These are phyloP conservation scores for Microtus richardsoni DNA, from an alignment of 2,113 vertebrate species.

Conservation along the genomic window DNA sequence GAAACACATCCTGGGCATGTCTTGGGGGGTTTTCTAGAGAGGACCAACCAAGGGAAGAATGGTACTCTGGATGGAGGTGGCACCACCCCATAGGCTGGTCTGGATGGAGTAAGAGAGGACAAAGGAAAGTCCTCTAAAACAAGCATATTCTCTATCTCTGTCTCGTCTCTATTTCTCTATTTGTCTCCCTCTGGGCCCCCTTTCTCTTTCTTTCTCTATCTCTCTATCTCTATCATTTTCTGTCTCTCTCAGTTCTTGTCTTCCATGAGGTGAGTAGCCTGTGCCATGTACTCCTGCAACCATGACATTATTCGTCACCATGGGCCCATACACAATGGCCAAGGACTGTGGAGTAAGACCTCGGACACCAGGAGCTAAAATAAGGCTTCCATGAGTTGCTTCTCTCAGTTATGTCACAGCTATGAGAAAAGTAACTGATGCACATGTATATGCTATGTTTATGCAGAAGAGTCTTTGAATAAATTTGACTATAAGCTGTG, in stretches of 20 bases:
- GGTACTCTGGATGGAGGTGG: not conserved
- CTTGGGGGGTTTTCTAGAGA: not conserved
- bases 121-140: too few relatives aligned
- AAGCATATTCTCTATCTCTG: not conserved
- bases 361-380: not conserved
- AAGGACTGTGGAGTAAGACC: not conserved
- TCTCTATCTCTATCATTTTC: not conserved
- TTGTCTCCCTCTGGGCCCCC: too few relatives aligned
- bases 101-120: too few relatives aligned
- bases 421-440: not conserved
- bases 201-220: not conserved
- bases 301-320: not conserved
- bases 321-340: not conserved
- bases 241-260: not conserved
- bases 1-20: not conserved
- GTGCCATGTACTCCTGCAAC: not conserved
- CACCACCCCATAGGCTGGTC: too few relatives aligned
- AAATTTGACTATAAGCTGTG: not conserved
- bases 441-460: not conserved
- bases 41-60: not conserved
- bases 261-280: not conserved
- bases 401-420: not conserved
- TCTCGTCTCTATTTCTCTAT: not conserved
- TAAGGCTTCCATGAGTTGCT: not conserved
- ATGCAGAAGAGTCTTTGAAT: not conserved